Evolutionary conservation across 1,140 invertebrate species (phyloP).

Genomic region (Polypedilum pembai): DNA sequence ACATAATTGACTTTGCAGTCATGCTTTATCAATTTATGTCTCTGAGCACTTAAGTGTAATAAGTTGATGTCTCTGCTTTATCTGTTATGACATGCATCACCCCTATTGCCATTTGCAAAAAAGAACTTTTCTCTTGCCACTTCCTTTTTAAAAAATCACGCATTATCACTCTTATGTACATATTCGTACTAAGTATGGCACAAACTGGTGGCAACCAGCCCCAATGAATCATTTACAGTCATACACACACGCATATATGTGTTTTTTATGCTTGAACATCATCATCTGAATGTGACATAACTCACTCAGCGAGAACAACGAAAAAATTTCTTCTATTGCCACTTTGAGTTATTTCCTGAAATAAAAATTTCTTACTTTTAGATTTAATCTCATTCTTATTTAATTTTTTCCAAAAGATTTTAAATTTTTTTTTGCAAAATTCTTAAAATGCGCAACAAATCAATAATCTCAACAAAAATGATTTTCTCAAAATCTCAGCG

Average conservation of each 20-base stretch:
- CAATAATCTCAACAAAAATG: too few species aligned
- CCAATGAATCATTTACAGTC: background rate
- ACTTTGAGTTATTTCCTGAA: background rate
- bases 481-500: too few species aligned
- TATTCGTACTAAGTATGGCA: background rate
- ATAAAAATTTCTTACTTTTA: too few species aligned
- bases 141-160: background rate
- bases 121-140: too few species aligned
- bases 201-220: background rate
- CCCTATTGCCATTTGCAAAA: background rate
- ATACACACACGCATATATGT: too few species aligned
- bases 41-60: background rate
- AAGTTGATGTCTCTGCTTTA: conserved; percentile 17
- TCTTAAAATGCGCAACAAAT: too few species aligned
- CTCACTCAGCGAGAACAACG: background rate
- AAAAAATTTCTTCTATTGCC: background rate
- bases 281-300: conserved; percentile 17
- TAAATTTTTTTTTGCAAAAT: too few species aligned
- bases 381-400: too few species aligned
- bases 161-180: background rate
- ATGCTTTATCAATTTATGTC: conserved; percentile 13
- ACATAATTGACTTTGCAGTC: conserved; percentile 13
- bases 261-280: background rate
- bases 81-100: background rate
- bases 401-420: too few species aligned